These are phyloP conservation scores for Euzetes globulus DNA, from an alignment of 2,888 invertebrate genomes.

Conservation along the genomic window DNA sequence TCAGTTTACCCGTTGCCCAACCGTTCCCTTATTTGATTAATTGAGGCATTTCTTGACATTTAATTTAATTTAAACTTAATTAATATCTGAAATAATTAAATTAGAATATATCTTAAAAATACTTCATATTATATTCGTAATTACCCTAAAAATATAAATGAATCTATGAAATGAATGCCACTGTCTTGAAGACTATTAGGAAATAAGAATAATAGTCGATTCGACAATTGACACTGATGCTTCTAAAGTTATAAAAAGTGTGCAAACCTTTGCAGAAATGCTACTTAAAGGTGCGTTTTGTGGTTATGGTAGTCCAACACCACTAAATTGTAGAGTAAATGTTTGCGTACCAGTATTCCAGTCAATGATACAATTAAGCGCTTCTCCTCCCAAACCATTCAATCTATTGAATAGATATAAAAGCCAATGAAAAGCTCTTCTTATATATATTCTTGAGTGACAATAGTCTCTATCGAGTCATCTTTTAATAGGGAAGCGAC, in stretches of 20 bases:
- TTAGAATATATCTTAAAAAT: not conserved
- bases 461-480: not conserved
- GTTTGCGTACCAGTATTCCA: not conserved
- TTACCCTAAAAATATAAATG: no score
- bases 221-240: not conserved
- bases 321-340: no score
- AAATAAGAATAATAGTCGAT: no score
- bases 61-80: not conserved
- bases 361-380: slow-evolving; percentile 18
- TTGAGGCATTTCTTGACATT: not conserved
- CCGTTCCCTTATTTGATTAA: not conserved
- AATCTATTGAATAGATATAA: not conserved
- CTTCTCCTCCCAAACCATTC: slow-evolving; percentile 25
- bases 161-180: no score
- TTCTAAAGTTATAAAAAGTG: not conserved
- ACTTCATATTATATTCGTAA: no score
- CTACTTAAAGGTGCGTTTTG: slow-evolving; percentile 18
- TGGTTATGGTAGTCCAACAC: no score
- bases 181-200: no score
- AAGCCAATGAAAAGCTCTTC: not conserved
- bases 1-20: not conserved
- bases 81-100: no score
- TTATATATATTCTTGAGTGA: not conserved
- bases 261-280: slow-evolving; percentile 13
- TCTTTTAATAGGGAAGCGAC: not conserved